Percentiles rank a stretch among this genome's conserved stretches.
These are phyloP conservation scores for Euura saliciscinereae DNA, from an alignment of 1,140 invertebrate genomes.

Conservation along the genomic window DNA sequence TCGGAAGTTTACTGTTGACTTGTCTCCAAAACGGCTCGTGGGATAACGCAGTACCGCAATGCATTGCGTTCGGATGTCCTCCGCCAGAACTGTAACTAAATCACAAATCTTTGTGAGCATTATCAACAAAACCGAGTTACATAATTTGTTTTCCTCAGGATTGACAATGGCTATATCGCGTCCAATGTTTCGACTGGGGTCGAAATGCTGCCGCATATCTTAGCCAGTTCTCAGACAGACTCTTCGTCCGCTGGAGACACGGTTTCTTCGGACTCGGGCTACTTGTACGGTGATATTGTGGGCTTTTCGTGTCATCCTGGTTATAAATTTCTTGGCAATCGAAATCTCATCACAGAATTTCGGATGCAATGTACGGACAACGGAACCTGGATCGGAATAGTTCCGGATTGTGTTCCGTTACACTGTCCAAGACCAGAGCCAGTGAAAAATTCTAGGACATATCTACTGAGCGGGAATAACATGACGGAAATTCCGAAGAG, in stretches of 20 bases:
- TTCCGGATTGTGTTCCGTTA: conserved; percentile 37
- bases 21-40: conserved; percentile 59
- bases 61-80: conserved; percentile 39
- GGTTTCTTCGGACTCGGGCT: conserved; percentile 16
- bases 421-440: conserved; percentile 30
- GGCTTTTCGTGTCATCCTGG: conserved; percentile 34
- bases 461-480: conserved; percentile 11
- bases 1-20: conserved; percentile 53
- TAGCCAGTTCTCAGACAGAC: not conserved
- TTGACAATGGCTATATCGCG: conserved; percentile 31
- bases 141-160: conserved; percentile 21
- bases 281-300: conserved; percentile 35
- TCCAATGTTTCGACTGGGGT: conserved; percentile 10
- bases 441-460: conserved; percentile 31
- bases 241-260: not conserved
- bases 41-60: conserved; percentile 51
- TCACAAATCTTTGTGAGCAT: not conserved
- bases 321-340: conserved; percentile 37
- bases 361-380: conserved; percentile 45
- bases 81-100: conserved; percentile 33
- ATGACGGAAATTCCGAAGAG: not conserved
- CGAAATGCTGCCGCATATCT: conserved; percentile 14
- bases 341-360: conserved; percentile 34
- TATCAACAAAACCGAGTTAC: not conserved
- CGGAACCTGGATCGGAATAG: conserved; percentile 46